phyloP scores from a whole-genome alignment of 2,888 invertebrate genomes.

The Philaethria dido region DNA sequence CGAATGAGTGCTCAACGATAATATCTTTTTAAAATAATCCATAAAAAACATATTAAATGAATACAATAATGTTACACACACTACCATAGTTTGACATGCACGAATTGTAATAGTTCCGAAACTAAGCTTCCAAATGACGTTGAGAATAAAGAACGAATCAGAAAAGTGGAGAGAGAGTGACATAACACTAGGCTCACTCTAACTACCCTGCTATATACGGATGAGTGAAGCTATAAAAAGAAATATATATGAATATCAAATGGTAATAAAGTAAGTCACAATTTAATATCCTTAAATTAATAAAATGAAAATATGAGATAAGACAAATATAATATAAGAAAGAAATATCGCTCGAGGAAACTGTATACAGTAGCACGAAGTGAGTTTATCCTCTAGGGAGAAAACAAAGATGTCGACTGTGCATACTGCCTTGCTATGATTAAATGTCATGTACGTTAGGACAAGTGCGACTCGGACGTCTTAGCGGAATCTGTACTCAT shows the following conservation, averaged over 20 bases:
- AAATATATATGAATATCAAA: no score
- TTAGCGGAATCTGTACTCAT: background rate
- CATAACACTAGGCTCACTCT: no score
- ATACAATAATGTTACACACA: no score
- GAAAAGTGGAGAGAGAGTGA: no score
- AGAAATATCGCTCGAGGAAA: background rate
- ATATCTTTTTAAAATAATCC: no score
- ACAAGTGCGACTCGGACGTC: background rate
- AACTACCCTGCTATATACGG: no score
- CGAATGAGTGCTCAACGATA: no score
- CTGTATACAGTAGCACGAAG: background rate
- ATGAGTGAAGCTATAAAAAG: no score
- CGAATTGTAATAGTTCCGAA: no score
- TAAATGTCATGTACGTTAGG: background rate
- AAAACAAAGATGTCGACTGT: conserved; percentile 14
- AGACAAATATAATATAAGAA: background rate
- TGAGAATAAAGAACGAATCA: no score
- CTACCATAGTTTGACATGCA: no score
- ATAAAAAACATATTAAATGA: no score
- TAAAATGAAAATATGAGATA: conserved; percentile 10
- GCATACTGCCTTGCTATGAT: conserved; percentile 9
- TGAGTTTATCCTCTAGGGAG: background rate
- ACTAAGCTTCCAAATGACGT: background rate
- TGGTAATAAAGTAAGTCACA: background rate
- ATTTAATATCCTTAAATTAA: background rate